Evolutionary conservation across 1,140 invertebrate species (phyloP).

Genomic region (Aphaenogaster floridana): DNA sequence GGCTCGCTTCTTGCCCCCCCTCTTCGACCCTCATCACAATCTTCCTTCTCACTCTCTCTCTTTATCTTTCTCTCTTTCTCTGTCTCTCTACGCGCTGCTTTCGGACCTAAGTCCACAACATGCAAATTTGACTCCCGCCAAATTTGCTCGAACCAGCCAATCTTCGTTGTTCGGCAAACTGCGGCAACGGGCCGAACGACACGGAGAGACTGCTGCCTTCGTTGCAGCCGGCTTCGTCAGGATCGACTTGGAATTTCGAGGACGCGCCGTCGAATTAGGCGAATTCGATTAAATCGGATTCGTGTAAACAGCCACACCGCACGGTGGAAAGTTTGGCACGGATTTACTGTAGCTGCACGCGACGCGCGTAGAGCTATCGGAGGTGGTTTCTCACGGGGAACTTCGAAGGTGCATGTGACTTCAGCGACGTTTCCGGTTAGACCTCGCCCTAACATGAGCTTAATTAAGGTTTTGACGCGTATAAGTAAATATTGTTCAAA

Average conservation of each 20-base stretch:
- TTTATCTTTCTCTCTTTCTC: slow-evolving; percentile 8
- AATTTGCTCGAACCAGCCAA: slow-evolving; percentile 79
- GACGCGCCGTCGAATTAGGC: slow-evolving; percentile 69
- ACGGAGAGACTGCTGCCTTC: slow-evolving; percentile 48
- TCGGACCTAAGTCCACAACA: slow-evolving; percentile 81
- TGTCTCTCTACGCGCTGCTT: slow-evolving; percentile 32
- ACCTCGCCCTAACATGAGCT: slow-evolving; percentile 57
- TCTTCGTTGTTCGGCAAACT: slow-evolving; percentile 80
- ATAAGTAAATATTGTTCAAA: slow-evolving; percentile 54
- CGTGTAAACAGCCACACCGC: slow-evolving; percentile 72
- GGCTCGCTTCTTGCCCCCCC: slow-evolving; percentile 16
- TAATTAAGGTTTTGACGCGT: slow-evolving; percentile 68
- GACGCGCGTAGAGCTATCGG: slow-evolving; percentile 45
- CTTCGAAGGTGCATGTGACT: slow-evolving; percentile 65
- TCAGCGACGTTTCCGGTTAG: slow-evolving; percentile 62
- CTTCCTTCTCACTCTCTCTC: background rate
- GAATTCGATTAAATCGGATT: slow-evolving; percentile 78
- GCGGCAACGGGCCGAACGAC: slow-evolving; percentile 60
- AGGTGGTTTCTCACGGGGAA: slow-evolving; percentile 46
- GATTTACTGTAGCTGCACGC: slow-evolving; percentile 50
- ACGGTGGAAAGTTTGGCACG: slow-evolving; percentile 70
- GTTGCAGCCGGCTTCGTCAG: slow-evolving; percentile 64
- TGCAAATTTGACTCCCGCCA: slow-evolving; percentile 77
- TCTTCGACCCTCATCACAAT: background rate
- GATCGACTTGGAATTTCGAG: slow-evolving; percentile 76